Base-by-base conservation (phyloP, 1,140 invertebrate species). In the Paracyclopina nana region DNA sequence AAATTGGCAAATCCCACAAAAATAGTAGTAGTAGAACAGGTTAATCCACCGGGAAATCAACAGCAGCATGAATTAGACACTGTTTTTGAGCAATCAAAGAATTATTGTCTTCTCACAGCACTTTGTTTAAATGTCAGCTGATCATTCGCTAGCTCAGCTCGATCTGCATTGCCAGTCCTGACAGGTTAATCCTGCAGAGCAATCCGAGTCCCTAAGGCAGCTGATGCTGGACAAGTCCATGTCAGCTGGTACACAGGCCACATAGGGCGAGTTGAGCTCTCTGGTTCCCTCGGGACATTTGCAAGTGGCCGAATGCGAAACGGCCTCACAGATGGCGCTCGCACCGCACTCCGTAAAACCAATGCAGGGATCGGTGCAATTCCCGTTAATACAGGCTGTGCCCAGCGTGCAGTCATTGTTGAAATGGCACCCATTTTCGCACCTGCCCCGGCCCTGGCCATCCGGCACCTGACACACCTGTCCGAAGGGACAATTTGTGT, bases 401-500 rank as follows among this genome's bases (percentile, higher is more conserved):
- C 29, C n/a, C 27, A 29, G 12, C 4, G 24, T 14, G 16, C 46
- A 48, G 27, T 48, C 46, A 6, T 48, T 48, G 46, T 48, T 48
- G 27, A 48, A 48, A 26, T 48, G 22, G 46, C 46, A 48, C 4
- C 46, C 46, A 2, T 2, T 27, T 20, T 26, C 22, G 27, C 46
- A 48, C 5, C 27, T 14, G 14, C 40, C 40, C 34, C 20, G n/a
- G 11, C 27, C 14, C 26, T 27, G 18, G 24, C 25, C 9, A 40
- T 48, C 46, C n/a, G n/a, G 12, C 2, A 24, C n/a, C 24, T 18
- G 4, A n/a, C 25, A 44, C 5, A 44, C 24, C 24, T 48, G 46
- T 4, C 46, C 46, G 22, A 48, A 48, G 11, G 46, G 46, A 26
- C 46, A 48, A 16, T 48, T 48, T n/a, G 22, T 48, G n/a, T 48